Conservation (phyloP, 2,113 vertebrate species). For the Callionymus lyra region DNA sequence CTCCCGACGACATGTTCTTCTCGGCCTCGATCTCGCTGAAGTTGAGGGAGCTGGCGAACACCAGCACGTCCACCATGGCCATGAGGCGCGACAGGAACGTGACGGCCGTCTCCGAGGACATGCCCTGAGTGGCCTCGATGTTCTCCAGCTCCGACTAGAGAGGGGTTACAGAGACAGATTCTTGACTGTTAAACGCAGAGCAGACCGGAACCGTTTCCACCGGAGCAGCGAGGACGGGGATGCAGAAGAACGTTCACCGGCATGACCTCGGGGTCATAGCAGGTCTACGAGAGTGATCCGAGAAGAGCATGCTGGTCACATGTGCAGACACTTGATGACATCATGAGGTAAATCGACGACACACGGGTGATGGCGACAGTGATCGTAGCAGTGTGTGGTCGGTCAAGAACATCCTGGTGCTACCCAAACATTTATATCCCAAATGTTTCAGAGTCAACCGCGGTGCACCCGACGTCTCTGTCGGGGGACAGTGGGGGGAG, state of each 20-base stretch:
- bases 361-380: conserved; percentile 39
- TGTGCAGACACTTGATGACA: conserved; percentile 18
- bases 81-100: conserved; percentile 95
- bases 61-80: conserved; percentile 98
- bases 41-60: conserved; percentile 97
- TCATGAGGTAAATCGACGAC: conserved; percentile 44
- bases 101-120: conserved; percentile 97
- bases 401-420: neutral
- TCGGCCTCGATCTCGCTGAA: conserved; percentile 99
- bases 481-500: conserved; percentile 33
- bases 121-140: conserved; percentile 97
- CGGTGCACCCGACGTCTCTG: conserved; percentile 29
- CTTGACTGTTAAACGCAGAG: conserved; percentile 13
- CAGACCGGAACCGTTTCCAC: too few species aligned
- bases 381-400: conserved; percentile 23
- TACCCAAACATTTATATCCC: too few species aligned
- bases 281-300: too few species aligned
- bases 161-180: conserved; percentile 1
- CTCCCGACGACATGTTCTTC: conserved; percentile 99
- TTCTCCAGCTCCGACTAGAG: conserved; percentile 91
- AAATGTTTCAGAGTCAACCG: conserved; percentile 5
- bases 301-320: too few species aligned
- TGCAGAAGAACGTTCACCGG: conserved; percentile 2
- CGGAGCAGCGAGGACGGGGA: neutral
- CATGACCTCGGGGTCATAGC: conserved; percentile 12